Base-by-base conservation (phyloP, 2,113 vertebrate genomes). In the Australoheros scitulus region DNA sequence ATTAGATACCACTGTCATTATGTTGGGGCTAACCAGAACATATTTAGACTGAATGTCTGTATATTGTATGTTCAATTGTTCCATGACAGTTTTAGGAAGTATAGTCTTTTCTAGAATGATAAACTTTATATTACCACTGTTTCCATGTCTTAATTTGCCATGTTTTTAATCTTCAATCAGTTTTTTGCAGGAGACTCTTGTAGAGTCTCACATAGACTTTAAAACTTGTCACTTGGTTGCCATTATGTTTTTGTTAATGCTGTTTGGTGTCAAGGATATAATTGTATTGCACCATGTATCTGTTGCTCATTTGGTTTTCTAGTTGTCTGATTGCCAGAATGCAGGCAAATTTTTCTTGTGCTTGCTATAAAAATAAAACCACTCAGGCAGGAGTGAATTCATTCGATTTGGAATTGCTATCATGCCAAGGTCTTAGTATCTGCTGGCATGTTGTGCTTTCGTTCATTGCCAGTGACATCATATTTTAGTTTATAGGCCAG, bases 391-490 rank as follows among this genome's bases (percentile, higher is more conserved):
- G 43, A 72, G 43, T 32, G 43, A 20, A 72, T 29, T 20, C 43
- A 70, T 17, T 32, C 1, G 43, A 70, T 70, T 52, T 32, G 65
- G 65, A 70, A 52, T 32, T 13, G 41, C 41, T 50, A 22, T 50
- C 22, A 47, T 68, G 64, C 41, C 64, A 70, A 50, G 41, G 64
- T 50, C 41, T 70, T 50, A 70, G 5, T 50, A 52, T 52, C 24
- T 70, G 43, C 47, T 70, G 65, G 65, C 24, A 20, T 70, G 43
- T 50, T 70, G 65, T 52, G 17, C 65, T 70, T 70, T 70, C 65
- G 29, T 70, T 70, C 65, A 70, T 52, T 70, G 43, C 43, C 65
- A 70, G 65, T 70, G 65, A 70, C 43, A 70, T 70, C 65, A 70
- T 24, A 52, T 52, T 70, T 52, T 52, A 52, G 43, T 70, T 70